Evolutionary conservation across 2,888 invertebrate genomes (phyloP).

Genomic region (Oithona nana): DNA sequence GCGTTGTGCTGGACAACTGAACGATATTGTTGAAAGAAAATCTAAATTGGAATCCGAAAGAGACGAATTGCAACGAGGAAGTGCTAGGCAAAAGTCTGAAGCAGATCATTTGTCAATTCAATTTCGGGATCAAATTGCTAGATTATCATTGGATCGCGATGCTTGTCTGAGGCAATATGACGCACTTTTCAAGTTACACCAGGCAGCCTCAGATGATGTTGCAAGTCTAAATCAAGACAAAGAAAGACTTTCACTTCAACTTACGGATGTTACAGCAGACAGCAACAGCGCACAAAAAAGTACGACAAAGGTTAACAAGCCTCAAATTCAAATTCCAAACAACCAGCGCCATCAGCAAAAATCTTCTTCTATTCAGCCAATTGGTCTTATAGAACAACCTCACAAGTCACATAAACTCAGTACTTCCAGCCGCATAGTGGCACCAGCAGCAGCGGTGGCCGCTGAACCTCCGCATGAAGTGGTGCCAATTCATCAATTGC

Average conservation of each 20-base stretch:
- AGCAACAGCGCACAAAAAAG: not conserved
- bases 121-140: not conserved
- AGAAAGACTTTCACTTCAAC: not conserved
- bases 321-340: not conserved
- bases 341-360: not conserved
- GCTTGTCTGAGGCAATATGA: not conserved
- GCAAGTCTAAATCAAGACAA: not conserved
- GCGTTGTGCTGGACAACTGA: not conserved
- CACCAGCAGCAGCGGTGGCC: not conserved
- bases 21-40: not conserved
- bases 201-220: not conserved
- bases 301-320: not conserved
- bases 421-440: not conserved
- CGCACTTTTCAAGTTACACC: conserved; percentile 1
- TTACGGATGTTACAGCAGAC: not conserved
- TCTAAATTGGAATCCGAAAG: not conserved
- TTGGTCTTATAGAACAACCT: not conserved
- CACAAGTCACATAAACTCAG: not conserved
- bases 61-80: not conserved
- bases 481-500: not conserved
- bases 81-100: not conserved
- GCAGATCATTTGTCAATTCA: not conserved
- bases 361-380: not conserved
- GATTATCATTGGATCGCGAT: not conserved
- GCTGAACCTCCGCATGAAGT: not conserved